phyloP scores from a whole-genome alignment of 2,113 vertebrate genomes.

The Dascyllus trimaculatus region DNA sequence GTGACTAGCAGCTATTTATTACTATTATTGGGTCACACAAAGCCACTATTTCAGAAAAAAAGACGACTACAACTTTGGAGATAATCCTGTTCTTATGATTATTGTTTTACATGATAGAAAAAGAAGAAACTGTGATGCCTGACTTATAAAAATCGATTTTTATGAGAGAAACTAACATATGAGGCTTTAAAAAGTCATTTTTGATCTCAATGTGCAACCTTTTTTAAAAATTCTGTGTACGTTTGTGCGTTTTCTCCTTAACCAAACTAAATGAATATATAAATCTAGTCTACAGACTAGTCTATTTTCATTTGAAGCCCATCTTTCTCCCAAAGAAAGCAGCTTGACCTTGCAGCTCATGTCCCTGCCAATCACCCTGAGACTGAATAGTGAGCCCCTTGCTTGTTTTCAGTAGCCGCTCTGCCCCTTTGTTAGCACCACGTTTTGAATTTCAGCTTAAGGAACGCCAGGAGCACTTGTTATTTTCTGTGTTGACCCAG shows the following conservation, averaged over 20 bases:
- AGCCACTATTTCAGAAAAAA: too few species aligned
- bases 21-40: too few species aligned
- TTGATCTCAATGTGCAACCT: neutral
- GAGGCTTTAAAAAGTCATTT: too few species aligned
- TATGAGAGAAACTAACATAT: too few species aligned
- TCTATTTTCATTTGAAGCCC: slow-evolving; percentile 20
- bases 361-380: slow-evolving; percentile 59
- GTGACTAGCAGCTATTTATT: neutral
- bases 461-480: slow-evolving; percentile 43
- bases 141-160: neutral
- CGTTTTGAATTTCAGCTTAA: slow-evolving; percentile 60
- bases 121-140: neutral
- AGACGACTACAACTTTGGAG: too few species aligned
- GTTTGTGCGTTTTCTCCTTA: too few species aligned
- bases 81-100: too few species aligned
- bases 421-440: slow-evolving; percentile 36
- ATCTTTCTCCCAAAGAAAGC: slow-evolving; percentile 29
- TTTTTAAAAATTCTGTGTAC: neutral
- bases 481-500: slow-evolving; percentile 23
- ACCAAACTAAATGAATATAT: neutral
- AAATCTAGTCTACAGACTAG: neutral
- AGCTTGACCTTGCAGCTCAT: slow-evolving; percentile 37
- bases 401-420: slow-evolving; percentile 37
- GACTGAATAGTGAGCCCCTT: neutral
- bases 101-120: too few species aligned